Evolutionary conservation across 2,888 invertebrate genomes (phyloP).

Genomic region (Meiosimyza decipiens): DNA sequence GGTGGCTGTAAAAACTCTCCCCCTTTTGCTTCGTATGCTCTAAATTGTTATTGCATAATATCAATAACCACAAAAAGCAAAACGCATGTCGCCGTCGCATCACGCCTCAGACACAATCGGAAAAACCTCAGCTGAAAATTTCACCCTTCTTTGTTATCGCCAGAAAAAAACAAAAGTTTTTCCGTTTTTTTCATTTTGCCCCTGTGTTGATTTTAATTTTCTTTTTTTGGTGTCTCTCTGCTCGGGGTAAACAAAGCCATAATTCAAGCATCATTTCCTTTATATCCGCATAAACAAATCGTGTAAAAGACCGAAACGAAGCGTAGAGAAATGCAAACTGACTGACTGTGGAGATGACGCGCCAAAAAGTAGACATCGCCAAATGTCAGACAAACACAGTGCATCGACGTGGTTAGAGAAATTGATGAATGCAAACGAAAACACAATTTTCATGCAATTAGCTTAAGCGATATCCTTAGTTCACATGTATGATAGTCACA

Average conservation of each 20-base stretch:
- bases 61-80: conserved; percentile 33
- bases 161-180: neutral
- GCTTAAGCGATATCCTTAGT: too few relatives aligned
- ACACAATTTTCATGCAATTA: too few relatives aligned
- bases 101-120: conserved; percentile 1
- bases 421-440: too few relatives aligned
- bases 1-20: neutral
- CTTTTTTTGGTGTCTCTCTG: too few relatives aligned
- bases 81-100: neutral
- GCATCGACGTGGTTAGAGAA: neutral
- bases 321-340: neutral
- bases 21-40: neutral
- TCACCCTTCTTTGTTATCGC: conserved; percentile 1
- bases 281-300: conserved; percentile 49
- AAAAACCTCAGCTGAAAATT: too few relatives aligned
- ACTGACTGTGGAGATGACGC: neutral
- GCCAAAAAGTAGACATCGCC: conserved; percentile 10
- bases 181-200: too few relatives aligned
- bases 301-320: conserved; percentile 31
- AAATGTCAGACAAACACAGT: conserved; percentile 1
- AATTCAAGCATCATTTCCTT: conserved; percentile 52
- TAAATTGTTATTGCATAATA: conserved; percentile 34
- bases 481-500: neutral
- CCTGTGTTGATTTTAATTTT: too few relatives aligned
- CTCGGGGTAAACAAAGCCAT: conserved; percentile 49